Evolutionary conservation across 2,113 vertebrate species (phyloP), one percentile per base, ranked within the genome.

Genomic region (Oophaga pumilio): DNA sequence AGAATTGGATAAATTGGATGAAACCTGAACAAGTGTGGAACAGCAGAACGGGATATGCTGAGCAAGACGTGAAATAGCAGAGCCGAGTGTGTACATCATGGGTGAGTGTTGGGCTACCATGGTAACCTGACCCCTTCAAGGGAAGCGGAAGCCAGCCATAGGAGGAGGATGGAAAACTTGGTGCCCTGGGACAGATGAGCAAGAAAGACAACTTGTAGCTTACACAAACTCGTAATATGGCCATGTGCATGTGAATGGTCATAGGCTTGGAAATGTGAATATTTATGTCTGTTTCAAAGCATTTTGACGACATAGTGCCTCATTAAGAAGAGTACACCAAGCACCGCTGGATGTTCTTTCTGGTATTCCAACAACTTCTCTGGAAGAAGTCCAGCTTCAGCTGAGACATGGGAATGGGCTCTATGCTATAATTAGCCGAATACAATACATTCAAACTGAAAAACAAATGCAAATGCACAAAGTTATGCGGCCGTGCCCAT

Each of bases 281-380:
- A 43, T 11, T 9, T 24, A 13, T 1, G 7, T 68, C 64, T 22
- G 78, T 6, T 24, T 33, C 56, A 26, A 18, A 33, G 26, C 7
- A 33, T 60, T 80, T 4, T 20, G 56, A 60, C 18, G 20, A 20
- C 6, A 20, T 6, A 59, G 17, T 79, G 6, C 53, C 52, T 79
- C 24, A 59, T 79, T 79, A 79, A 53, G 14, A 79, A 59, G 26
- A 79, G 77, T 17, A 79, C 77, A 79, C 53, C 13, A 20, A 20
- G 56, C 56, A 59, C 56, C 56, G 10, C 1, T 28, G 24, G 26
- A 5, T 60, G 71, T 79, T 33, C 56, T 59, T 56, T 33, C 28
- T 33, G 26, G 78, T 80, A 20, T 49, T 74, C 18, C 71, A 6
- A 18, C 26, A 80, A 28, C 10, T 80, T 6, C 4, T 60, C 9